Base-by-base conservation (phyloP, 2,888 invertebrate genomes). In the Sialis fuliginosa region DNA sequence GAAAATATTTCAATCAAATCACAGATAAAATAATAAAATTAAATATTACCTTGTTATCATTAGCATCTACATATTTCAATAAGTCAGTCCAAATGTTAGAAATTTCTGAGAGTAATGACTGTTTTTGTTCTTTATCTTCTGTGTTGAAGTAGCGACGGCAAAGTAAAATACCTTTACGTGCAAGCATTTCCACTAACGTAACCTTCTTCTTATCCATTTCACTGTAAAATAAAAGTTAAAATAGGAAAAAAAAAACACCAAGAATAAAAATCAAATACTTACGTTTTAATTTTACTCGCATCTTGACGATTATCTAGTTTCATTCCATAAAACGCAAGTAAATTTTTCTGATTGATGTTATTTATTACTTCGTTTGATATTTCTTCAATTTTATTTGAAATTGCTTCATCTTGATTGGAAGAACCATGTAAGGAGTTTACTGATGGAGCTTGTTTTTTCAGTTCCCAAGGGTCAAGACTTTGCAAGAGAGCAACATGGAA, bases 201-300 rank as follows among this genome's bases (percentile, higher is more conserved):
- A 69, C 75, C 59, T 84, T 89, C 60, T 86, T 83, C 58, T 85
- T 85, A 52, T 95, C 93, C 75, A 90, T 88, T 53, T 78, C 76
- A 50, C 85, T 84, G 61, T 0, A 55, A 57, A 47, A 35, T 31
- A 39, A 42, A 40, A 51, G 51, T 48, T 47, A 44, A 8, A 44
- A 30, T 41, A 39, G 6, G 4, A 22, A 22, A 22, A 22, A 22
- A 22, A 22, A 22, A 22, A 22, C 22, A 22, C 22, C 2, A 22
- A 4, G 22, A 22, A 22, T 22, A 22, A 22, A 22, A 22, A 22
- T 22, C 22, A 22, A 4, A 22, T 22, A 66, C 68, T 72, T 60
- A 85, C 84, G 72, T 76, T 69, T 90, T 92, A 51, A 86, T 81
- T 65, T 88, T 88, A 35, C 70, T 68, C 2, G 92, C 87, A 61